A percentile compares a stretch with the other conserved stretches of the same genome.
Conservation (phyloP, 2,888 invertebrate species). For the Lordiphosa fenestrarum region DNA sequence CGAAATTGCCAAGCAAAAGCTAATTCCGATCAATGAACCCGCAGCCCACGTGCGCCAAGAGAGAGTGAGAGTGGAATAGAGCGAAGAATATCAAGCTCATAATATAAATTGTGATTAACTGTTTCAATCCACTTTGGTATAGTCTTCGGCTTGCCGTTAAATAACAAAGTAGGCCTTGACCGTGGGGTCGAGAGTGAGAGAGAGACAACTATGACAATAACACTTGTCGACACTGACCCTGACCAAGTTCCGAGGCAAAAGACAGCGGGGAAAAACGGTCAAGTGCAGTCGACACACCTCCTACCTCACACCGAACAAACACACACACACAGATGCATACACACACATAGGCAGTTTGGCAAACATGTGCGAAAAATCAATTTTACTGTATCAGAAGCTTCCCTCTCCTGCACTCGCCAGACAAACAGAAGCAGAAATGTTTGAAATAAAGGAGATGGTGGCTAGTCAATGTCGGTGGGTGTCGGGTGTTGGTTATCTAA, state of each 20-base stretch:
- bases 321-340: constrained; percentile 5
- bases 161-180: constrained; percentile 21
- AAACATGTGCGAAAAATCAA: constrained; percentile 57
- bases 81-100: neutral
- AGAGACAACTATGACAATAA: constrained; percentile 5
- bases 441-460: constrained; percentile 9
- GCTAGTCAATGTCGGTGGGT: neutral
- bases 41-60: neutral
- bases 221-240: constrained; percentile 24
- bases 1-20: constrained; percentile 2
- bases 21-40: constrained; percentile 13
- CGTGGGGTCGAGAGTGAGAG: constrained; percentile 21
- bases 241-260: constrained; percentile 35
- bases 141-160: constrained; percentile 6
- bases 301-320: constrained; percentile 1
- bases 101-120: neutral
- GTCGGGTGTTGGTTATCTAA: constrained; percentile 12
- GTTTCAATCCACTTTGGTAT: neutral
- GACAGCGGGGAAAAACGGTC: constrained; percentile 28
- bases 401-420: neutral
- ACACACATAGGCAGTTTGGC: neutral
- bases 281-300: constrained; percentile 27
- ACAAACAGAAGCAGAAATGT: constrained; percentile 3
- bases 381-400: constrained; percentile 24
- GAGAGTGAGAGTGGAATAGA: neutral